Conservation (phyloP, 2,113 vertebrate genomes). For the Eidolon helvum region DNA sequence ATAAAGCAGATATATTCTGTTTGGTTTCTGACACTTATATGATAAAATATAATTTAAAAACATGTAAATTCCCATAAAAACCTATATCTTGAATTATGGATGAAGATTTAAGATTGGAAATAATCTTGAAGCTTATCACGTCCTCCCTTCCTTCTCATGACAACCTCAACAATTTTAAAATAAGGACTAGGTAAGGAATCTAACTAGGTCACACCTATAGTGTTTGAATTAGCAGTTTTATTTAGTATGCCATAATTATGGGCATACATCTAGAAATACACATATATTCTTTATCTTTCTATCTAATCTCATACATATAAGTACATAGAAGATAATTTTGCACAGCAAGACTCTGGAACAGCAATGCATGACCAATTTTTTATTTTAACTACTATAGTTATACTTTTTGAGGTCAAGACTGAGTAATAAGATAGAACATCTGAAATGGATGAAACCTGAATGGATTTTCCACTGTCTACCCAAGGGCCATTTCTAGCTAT, state of each 20-base stretch:
- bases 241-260: not conserved
- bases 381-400: not conserved
- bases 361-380: not conserved
- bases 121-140: not conserved
- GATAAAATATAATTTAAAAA: not conserved
- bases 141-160: accelerated
- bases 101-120: not conserved
- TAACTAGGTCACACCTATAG: not conserved
- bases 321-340: not conserved
- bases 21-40: not conserved
- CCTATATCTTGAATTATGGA: not conserved
- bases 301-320: not conserved
- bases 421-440: not conserved
- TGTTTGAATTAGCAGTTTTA: not conserved
- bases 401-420: not conserved
- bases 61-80: not conserved
- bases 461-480: not conserved
- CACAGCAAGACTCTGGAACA: not conserved
- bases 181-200: not conserved
- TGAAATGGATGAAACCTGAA: not conserved
- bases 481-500: not conserved
- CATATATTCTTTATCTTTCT: not conserved
- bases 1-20: not conserved
- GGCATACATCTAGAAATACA: not conserved
- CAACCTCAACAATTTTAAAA: not conserved